These are phyloP conservation scores for Iselma pallidipennis DNA, from an alignment of 2,888 invertebrate genomes.

Conservation along the genomic window DNA sequence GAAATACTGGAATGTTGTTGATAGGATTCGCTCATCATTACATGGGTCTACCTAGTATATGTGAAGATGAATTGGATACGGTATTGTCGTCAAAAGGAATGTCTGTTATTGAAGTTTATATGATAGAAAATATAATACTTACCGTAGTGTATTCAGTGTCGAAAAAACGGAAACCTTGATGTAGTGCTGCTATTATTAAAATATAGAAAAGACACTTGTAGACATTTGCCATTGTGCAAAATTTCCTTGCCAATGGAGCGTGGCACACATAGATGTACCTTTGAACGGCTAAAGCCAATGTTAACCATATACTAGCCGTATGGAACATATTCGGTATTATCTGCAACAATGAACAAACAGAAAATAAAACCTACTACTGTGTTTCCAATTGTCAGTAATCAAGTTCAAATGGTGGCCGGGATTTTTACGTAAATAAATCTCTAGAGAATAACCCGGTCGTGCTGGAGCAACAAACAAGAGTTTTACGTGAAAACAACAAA, in stretches of 20 bases:
- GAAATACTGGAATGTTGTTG: background rate
- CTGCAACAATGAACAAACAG: conserved; percentile 48
- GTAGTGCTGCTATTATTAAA: conserved; percentile 75
- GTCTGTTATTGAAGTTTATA: too few species aligned
- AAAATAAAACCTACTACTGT: too few species aligned
- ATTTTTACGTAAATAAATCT: too few species aligned
- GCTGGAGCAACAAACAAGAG: conserved; percentile 7
- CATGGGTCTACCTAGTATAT: background rate
- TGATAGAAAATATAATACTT: conserved; percentile 29
- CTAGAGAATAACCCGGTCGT: too few species aligned
- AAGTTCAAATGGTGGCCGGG: too few species aligned
- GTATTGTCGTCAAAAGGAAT: background rate
- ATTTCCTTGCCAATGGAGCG: conserved; percentile 83
- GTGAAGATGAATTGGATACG: background rate
- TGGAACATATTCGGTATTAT: conserved; percentile 86
- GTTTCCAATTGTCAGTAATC: too few species aligned
- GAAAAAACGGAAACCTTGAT: conserved; percentile 82
- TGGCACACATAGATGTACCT: conserved; percentile 95
- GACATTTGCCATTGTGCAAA: conserved; percentile 74
- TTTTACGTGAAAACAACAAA: background rate
- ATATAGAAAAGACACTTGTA: conserved; percentile 80
- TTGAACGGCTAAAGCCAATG: conserved; percentile 87
- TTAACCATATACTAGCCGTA: conserved; percentile 93
- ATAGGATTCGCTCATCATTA: background rate
- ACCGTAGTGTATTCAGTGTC: conserved; percentile 65